Evolutionary conservation across 2,113 vertebrate species (phyloP).

Genomic region (Taurulus bubalis): DNA sequence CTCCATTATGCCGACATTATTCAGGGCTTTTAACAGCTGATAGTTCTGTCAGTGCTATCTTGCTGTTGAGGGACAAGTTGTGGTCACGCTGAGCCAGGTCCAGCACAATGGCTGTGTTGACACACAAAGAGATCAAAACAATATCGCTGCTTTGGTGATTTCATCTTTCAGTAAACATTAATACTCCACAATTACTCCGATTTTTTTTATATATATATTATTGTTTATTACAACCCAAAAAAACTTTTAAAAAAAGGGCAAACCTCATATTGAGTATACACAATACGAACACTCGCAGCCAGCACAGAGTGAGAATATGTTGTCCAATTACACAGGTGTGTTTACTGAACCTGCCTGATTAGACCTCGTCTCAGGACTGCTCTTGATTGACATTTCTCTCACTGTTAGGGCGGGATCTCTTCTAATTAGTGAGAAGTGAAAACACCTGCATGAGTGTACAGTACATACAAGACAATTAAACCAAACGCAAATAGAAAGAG

Average conservation of each 20-base stretch:
- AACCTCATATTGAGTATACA: background rate
- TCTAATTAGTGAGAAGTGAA: background rate
- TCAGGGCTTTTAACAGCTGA: background rate
- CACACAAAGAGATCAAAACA: background rate
- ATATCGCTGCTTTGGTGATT: background rate
- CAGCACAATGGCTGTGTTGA: background rate
- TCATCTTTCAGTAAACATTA: background rate
- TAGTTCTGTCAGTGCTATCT: background rate
- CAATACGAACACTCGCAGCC: background rate
- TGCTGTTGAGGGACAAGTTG: conserved; percentile 2
- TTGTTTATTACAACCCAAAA: conserved; percentile 14
- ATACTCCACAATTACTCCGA: background rate
- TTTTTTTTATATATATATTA: background rate
- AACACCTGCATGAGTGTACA: conserved; percentile 1
- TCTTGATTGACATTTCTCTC: background rate
- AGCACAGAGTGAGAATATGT: background rate
- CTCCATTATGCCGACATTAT: background rate
- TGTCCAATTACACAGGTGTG: background rate
- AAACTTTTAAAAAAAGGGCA: background rate
- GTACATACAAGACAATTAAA: background rate
- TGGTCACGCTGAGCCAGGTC: background rate
- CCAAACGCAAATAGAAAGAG: background rate
- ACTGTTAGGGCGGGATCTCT: background rate
- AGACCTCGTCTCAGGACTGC: background rate
- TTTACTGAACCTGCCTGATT: conserved; percentile 4